Conservation (phyloP, 1,140 invertebrate species). For the Zophobas morio region DNA sequence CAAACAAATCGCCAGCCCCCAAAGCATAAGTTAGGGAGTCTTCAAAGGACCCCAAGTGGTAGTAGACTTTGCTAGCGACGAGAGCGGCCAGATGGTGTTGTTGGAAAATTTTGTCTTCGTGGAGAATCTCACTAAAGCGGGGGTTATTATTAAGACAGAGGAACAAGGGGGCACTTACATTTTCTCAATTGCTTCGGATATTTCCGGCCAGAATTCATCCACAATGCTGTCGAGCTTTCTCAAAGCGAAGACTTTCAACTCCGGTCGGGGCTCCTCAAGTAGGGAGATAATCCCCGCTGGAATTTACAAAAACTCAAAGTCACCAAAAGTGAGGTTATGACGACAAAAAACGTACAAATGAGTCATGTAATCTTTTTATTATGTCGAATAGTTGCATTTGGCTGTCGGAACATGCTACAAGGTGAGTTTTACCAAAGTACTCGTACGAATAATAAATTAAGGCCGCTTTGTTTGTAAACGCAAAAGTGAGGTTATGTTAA, state of each 20-base stretch:
- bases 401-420: no score
- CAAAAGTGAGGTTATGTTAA: no score
- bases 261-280: conserved; percentile 92
- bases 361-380: neutral
- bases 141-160: conserved; percentile 24
- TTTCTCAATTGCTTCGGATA: conserved; percentile 97
- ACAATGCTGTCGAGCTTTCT: conserved; percentile 94
- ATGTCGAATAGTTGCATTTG: no score
- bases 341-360: neutral
- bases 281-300: conserved; percentile 95
- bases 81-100: conserved; percentile 94
- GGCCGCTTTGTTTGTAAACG: no score
- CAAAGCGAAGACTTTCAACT: conserved; percentile 93
- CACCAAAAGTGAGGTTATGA: conserved; percentile 49
- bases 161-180: conserved; percentile 76
- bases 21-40: conserved; percentile 96
- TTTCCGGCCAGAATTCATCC: conserved; percentile 98
- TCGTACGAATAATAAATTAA: no score
- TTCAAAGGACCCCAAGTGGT: conserved; percentile 96
- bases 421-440: no score
- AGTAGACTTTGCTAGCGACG: conserved; percentile 98
- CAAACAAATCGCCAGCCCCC: conserved; percentile 93
- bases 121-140: conserved; percentile 86
- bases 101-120: conserved; percentile 91
- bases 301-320: conserved; percentile 37